Evolutionary conservation across 2,797 vertebrate species (phyloP), one percentile per base, ranked within the genome.

Genomic region (Pogonophryne albipinna): DNA sequence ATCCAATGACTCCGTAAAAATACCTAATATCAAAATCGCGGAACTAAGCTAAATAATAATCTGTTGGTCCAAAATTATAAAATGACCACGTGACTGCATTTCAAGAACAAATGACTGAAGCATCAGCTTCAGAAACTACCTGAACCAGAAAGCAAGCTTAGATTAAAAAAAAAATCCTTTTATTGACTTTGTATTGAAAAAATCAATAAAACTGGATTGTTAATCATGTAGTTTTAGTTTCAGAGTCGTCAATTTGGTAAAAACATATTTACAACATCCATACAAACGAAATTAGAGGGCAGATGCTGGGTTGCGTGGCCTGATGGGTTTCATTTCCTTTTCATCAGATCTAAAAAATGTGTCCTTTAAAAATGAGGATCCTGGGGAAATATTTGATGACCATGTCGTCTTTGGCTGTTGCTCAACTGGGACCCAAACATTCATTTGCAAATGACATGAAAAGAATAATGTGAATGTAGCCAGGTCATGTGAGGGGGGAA

Each of bases 81-180:
- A 47, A 16, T 5, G 14, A 17, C 10, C n/a, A 20, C 20, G 5
- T 47, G 8, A 8, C 19, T 15, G 6, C 5, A 31, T 50, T 57
- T 53, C 2, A 34, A 1, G 4, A 50, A 58, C 49, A 20, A 15
- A 38, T 8, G 59, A 63, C 66, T 74, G 78, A 80, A 41, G 19
- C 4, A 3, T 14, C 38, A 7, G 49, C 11, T 27, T 38, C 34
- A 38, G 34, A 38, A 19, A n/a, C 10, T 0, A 27, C 1, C 53
- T 16, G 15, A 64, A 46, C 47, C 8, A 42, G 16, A 16, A 51
- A 16, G n/a, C 6, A 49, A 44, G 8, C 67, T 0, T 1, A 57
- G 13, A 51, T 38, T 15, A 27, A 27, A 23, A 4, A 27, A 27
- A 27, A 3, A 2, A 23, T n/a, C n/a, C n/a, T 10, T 20, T 17